Evolutionary conservation across 2,888 invertebrate genomes (phyloP), one percentile per base, ranked within the genome.

Genomic region (Teleiodes luculella): DNA sequence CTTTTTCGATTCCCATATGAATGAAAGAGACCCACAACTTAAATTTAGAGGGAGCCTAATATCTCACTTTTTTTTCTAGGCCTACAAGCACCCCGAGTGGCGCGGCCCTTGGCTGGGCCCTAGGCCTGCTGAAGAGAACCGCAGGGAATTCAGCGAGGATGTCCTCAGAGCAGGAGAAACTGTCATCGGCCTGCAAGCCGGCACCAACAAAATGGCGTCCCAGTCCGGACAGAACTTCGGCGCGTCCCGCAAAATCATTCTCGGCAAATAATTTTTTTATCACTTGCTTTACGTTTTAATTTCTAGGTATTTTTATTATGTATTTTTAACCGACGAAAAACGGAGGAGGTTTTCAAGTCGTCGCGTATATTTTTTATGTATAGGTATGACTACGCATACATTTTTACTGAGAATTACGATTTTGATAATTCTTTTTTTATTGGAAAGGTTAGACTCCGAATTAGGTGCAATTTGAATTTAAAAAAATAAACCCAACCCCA

Each of bases 201-300:
- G 97, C 36, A 93, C 93, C 63, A 97, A 97, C 85, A 94, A 94
- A 68, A 93, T 95, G 11, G 96, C 97, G 8, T 94, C 93, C 33
- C 96, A 97, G 74, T 93, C 95, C 1, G 97, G 97, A 6, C 95
- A 95, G 78, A 97, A 85, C 90, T 95, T 96, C 67, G 96, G 96
- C n/a, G 94, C 95, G 24, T 92, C 94, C 43, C 92, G 95, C 67
- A 95, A 95, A 80, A 95, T 95, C 68, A 92, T 95, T 64, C 91
- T 95, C 57, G 95, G 95, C 79, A 95, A 95, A 86, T 95, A 35
- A 36, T 14, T 3, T 36, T 36, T 3, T 36, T 37, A 37, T 14
- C 16, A 14, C 7, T 37, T 39, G 14, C 16, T 14, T 37, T 16
- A 16, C 16, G n/a, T n/a, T 36, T 36, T 39, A 39, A 39, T 7